Evolutionary conservation across 1,140 invertebrate species (phyloP), one percentile per base, ranked within the genome.

Genomic region (Atta colombica): DNA sequence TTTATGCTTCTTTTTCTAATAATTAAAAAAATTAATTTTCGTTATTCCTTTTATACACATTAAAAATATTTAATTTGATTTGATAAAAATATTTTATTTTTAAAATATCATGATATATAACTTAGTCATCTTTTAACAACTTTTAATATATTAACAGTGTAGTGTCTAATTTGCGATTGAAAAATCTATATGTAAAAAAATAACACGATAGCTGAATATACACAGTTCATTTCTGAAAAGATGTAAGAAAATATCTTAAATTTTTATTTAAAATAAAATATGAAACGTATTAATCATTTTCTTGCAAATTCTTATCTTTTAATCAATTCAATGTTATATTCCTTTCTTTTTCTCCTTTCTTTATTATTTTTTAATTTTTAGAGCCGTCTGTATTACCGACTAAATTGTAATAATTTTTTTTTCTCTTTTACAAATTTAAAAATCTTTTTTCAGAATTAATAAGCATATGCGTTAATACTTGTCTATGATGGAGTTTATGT

Each of bases 51-150:
- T 75, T 53, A 31, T 53, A 10, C 8, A 45, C 0, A 53, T 31
- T 58, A 72, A 55, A 71, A 74, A 58, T 39, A 39, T 25, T 74
- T 81, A 77, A 25, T 8, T 55, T 68, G 10, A 21, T 21, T 21
- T 21, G 21, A 21, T 21, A 21, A 21, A 21, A 21, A 21, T 21
- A 21, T 21, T 21, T 21, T 21, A 21, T 21, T 21, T 21, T 21
- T 21, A 21, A 21, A n/a, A 45, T 78, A 51, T 45, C 0, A 45
- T 45, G 8, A 45, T 10, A 1, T 45, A 45, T 65, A 4, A 31
- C 1, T 35, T 45, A 25, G 1, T 25, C 2, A 35, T n/a, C 21
- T 25, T 21, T 21, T 21, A 21, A 21, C 21, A 21, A 35, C 25
- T 31, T 71, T 72, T 77, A 77, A 4, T 65, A 18, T n/a, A 12